Base-by-base conservation (phyloP, 2,888 invertebrate species). In the Drymonia ruficornis region DNA sequence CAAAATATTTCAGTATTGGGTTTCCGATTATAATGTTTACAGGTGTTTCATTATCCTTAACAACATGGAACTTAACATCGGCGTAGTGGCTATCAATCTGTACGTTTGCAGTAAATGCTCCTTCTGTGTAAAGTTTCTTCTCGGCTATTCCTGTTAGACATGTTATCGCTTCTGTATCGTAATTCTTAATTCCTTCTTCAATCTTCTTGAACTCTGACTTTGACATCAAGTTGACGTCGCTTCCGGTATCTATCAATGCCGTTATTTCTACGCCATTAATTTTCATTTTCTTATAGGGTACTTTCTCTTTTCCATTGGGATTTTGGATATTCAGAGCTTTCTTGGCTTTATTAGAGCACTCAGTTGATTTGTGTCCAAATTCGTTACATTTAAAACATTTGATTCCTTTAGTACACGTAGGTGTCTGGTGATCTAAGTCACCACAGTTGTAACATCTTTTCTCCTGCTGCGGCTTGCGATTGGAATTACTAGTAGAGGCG, bases 381-480 rank as follows among this genome's bases (percentile, higher is more conserved):
- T 31, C 47, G 13, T 52, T 52, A 34, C 47, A 76, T 48, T 47
- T 60, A 46, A 76, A 78, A 52, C 79, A 80, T 59, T 79, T 80
- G 9, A 63, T 51, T 18, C 70, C 73, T 43, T 67, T 76, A 15
- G 56, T 47, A 19, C 63, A 74, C 5, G 63, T 52, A 19, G 62
- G 34, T 15, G 64, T 42, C 43, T 61, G 34, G 28, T 60, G 55
- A 31, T 52, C 60, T 13, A 34, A 3, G 18, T 60, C 54, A 18
- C 56, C 60, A 45, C 66, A 67, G 43, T 67, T 69, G 46, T 47
- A 72, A 34, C 67, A 72, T 59, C 61, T 60, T 40, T 53, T 66
- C 1, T 31, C 11, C 5, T 40, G 4, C 13, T 13, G 23, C 3
- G 28, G 12, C 28, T 19, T 45, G 12, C 45, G 28, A 15, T 6